Conservation (phyloP, 2,113 vertebrate species). For the Verasper variegatus region DNA sequence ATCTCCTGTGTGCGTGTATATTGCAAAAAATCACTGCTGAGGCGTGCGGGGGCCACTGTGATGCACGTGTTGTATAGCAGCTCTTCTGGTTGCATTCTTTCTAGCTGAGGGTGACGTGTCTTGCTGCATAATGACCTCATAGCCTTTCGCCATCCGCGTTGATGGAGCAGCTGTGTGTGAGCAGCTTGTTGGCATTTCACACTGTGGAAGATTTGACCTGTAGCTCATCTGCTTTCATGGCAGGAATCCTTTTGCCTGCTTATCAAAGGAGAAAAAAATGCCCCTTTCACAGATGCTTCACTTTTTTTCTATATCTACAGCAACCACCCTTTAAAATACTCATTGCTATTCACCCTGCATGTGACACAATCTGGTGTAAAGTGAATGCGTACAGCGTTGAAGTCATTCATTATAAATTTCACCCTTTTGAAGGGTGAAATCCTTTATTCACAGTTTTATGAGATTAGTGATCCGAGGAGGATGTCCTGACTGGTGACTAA, state of each 20-base stretch:
- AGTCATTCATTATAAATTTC: conserved; percentile 73
- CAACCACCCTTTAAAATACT: conserved; percentile 6
- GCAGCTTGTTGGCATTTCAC: conserved; percentile 20
- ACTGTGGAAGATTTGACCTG: background rate
- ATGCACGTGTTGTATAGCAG: conserved; percentile 31
- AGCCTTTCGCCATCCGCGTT: conserved; percentile 21
- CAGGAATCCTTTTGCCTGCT: background rate
- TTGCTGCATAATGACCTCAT: conserved; percentile 1
- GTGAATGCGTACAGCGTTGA: conserved; percentile 40
- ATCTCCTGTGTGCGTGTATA: conserved; percentile 22
- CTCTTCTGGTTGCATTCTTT: conserved; percentile 46
- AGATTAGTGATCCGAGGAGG: conserved; percentile 61
- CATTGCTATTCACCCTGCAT: conserved; percentile 33
- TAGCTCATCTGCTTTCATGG: conserved; percentile 26
- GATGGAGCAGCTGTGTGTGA: conserved; percentile 21
- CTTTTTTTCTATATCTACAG: conserved; percentile 24
- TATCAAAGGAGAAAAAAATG: conserved; percentile 30
- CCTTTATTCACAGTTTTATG: conserved; percentile 64
- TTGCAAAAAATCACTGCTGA: conserved; percentile 18
- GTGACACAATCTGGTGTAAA: conserved; percentile 46
- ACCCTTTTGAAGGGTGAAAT: conserved; percentile 54
- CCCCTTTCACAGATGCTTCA: conserved; percentile 4
- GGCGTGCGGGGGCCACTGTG: conserved; percentile 28
- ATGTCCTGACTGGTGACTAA: conserved; percentile 71
- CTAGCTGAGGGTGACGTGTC: conserved; percentile 4